Conservation (phyloP, 2,113 vertebrate genomes). For the Grallaria varia region DNA sequence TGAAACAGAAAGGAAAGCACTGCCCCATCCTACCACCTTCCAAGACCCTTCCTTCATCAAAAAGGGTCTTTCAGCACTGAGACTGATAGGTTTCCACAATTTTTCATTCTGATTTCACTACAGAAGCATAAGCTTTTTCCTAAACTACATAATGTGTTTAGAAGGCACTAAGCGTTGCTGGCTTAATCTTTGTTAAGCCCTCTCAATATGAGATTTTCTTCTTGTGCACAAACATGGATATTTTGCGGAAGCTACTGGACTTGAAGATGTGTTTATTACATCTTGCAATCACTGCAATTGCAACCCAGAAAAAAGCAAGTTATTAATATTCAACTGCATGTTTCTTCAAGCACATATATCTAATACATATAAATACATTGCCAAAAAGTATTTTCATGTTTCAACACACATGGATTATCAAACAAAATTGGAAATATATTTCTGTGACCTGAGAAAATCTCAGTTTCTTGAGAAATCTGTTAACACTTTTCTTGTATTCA, state of each 20-base stretch:
- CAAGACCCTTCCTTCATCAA: not conserved
- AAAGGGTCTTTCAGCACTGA: not conserved
- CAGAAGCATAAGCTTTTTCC: not conserved
- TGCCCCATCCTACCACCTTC: not conserved
- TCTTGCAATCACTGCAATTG: not conserved
- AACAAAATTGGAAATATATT: not conserved
- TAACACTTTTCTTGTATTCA: not conserved
- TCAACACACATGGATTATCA: not conserved
- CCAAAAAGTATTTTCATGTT: not conserved
- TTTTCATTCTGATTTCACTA: not conserved
- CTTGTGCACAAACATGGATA: not conserved
- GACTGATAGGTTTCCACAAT: not conserved
- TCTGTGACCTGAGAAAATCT: not conserved
- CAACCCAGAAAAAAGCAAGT: not conserved
- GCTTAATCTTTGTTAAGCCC: not conserved
- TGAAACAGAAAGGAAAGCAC: not conserved
- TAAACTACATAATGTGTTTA: not conserved
- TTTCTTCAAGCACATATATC: not conserved
- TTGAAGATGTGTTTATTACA: not conserved
- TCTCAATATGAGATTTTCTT: not conserved
- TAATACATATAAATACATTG: not conserved
- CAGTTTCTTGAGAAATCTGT: not conserved
- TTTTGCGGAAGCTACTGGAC: not conserved
- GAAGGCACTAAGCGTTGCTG: not conserved
- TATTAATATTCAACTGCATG: not conserved